Evolutionary conservation across 2,113 vertebrate species (phyloP).

Genomic region (Stigmatopora argus): DNA sequence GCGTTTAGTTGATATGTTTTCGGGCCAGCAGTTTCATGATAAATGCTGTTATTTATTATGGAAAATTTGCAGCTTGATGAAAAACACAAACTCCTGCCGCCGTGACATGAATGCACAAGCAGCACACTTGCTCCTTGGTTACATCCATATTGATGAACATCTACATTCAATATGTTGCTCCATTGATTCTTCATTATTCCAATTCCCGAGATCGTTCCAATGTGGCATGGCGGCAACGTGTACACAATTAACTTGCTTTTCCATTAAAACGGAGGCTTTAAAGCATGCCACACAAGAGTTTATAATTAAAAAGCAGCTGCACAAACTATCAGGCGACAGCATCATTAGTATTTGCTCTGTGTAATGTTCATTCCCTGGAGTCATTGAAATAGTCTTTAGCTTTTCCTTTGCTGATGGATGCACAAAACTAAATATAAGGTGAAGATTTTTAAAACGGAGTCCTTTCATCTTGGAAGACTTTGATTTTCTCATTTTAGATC

Average conservation of each 20-base stretch:
- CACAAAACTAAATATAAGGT: slow-evolving; percentile 20
- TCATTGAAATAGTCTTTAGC: slow-evolving; percentile 48
- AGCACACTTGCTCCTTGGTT: slow-evolving; percentile 20
- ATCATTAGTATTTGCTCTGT: slow-evolving; percentile 59
- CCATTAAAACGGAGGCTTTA: slow-evolving; percentile 70
- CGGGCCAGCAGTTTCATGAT: slow-evolving; percentile 6
- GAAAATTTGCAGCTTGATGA: not conserved
- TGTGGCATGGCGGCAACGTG: slow-evolving; percentile 36
- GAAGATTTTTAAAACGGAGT: not conserved
- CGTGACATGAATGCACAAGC: slow-evolving; percentile 34
- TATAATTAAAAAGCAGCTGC: slow-evolving; percentile 63
- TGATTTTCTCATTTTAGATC: too few relatives aligned
- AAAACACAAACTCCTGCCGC: slow-evolving; percentile 1
- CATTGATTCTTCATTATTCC: slow-evolving; percentile 72
- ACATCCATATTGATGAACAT: slow-evolving; percentile 56
- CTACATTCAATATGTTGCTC: slow-evolving; percentile 67
- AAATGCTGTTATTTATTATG: slow-evolving; percentile 23
- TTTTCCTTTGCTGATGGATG: not conserved
- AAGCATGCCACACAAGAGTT: slow-evolving; percentile 56
- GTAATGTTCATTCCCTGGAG: slow-evolving; percentile 51
- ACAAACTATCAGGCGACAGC: slow-evolving; percentile 43
- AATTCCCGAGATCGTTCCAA: slow-evolving; percentile 52
- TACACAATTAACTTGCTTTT: slow-evolving; percentile 62
- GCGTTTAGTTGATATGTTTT: not conserved
- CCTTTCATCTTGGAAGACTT: too few relatives aligned